These are phyloP conservation scores for Chaetorhynchus papuensis DNA, from an alignment of 2,113 vertebrate genomes.

Conservation along the genomic window DNA sequence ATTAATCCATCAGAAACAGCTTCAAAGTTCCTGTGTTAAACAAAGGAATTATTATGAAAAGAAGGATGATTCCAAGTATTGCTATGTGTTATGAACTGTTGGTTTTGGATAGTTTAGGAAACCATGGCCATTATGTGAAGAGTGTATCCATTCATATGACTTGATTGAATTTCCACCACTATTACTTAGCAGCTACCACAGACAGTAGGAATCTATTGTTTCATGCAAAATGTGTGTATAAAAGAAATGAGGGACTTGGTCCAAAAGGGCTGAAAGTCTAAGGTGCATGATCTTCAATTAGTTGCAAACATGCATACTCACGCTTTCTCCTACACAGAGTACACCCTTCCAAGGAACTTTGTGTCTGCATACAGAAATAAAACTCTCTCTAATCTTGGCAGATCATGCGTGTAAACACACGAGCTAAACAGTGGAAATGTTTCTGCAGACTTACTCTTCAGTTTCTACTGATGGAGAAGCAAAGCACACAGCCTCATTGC, in stretches of 20 bases:
- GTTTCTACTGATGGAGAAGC: not conserved
- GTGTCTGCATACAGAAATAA: not conserved
- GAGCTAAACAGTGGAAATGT: not conserved
- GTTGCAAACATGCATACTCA: not conserved
- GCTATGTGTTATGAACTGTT: not conserved
- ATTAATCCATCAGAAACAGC: not conserved
- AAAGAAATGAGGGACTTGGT: not conserved
- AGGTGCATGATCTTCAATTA: not conserved
- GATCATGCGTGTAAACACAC: not conserved
- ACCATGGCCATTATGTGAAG: not conserved
- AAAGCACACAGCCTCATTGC: not conserved
- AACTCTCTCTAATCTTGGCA: not conserved
- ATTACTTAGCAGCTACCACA: not conserved
- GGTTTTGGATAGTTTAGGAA: constrained; percentile 7
- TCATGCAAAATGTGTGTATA: not conserved
- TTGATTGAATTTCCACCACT: not conserved
- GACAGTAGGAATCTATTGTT: not conserved
- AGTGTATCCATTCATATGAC: not conserved
- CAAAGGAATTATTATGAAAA: not conserved
- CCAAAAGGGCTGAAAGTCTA: not conserved
- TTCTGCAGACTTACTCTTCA: not conserved
- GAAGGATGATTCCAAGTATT: not conserved
- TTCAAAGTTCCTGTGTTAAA: not conserved
- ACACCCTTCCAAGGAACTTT: not conserved
- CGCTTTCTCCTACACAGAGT: not conserved